These are phyloP conservation scores for Macrotus californicus DNA, from an alignment of 2,113 vertebrate genomes.

Conservation along the genomic window DNA sequence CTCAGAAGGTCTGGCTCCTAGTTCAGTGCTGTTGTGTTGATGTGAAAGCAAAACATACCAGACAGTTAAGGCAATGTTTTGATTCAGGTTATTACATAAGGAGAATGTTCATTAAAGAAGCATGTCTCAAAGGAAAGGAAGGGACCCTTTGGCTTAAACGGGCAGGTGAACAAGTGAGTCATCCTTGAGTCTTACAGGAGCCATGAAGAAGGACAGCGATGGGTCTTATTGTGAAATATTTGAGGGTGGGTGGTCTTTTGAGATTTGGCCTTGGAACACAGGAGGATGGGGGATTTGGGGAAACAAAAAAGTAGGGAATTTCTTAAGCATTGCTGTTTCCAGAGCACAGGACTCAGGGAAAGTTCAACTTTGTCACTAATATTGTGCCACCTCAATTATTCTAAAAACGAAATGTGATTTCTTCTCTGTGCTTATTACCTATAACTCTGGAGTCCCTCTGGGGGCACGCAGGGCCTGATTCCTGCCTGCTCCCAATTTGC, in stretches of 20 bases:
- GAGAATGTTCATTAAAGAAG: not conserved
- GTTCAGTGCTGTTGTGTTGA: not conserved
- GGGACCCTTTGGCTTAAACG: not conserved
- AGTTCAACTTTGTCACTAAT: not conserved
- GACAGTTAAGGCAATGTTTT: not conserved
- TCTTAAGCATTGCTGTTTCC: not conserved
- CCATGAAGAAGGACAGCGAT: not conserved
- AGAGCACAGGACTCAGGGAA: not conserved
- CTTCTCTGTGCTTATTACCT: not conserved
- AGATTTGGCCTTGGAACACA: not conserved
- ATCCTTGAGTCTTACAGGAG: not conserved
- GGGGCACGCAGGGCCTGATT: not conserved
- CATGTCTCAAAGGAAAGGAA: not conserved
- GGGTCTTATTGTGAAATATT: not conserved
- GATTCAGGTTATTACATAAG: not conserved
- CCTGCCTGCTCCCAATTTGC: not conserved
- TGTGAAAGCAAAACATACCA: not conserved
- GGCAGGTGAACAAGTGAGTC: not conserved
- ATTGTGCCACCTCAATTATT: not conserved
- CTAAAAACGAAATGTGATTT: not conserved
- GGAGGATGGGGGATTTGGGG: not conserved
- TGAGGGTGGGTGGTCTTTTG: not conserved
- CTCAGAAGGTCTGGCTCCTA: not conserved
- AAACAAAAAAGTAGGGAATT: not conserved
- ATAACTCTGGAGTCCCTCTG: not conserved